A percentile compares a stretch with the other conserved stretches of the same genome.
These are phyloP conservation scores for Drosophila koepferae DNA, from an alignment of 2,888 invertebrate species.

Conservation along the genomic window DNA sequence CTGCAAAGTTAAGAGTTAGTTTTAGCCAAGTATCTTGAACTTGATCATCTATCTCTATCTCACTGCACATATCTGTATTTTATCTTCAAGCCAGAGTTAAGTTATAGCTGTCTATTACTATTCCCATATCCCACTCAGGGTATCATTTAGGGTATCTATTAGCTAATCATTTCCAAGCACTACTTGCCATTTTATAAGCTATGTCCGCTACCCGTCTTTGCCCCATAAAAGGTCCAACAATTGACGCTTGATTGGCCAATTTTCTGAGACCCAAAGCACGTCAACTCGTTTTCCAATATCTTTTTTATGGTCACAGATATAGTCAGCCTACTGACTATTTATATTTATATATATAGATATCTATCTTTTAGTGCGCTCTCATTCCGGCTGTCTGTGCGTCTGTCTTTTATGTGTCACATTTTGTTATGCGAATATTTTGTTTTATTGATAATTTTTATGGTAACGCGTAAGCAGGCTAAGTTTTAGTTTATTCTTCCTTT, in stretches of 20 bases:
- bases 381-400: constrained; percentile 13
- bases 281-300: constrained; percentile 56
- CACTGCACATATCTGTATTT: too few species aligned
- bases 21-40: too few species aligned
- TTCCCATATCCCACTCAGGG: too few species aligned
- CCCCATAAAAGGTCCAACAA: constrained; percentile 64
- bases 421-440: constrained; percentile 22
- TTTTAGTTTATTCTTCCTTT: background rate
- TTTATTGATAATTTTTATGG: constrained; percentile 28
- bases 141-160: constrained; percentile 2
- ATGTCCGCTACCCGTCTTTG: background rate
- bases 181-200: constrained; percentile 15
- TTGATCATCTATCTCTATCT: too few species aligned
- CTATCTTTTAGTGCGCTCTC: constrained; percentile 13
- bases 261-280: constrained; percentile 38
- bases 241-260: constrained; percentile 77
- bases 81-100: too few species aligned
- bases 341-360: constrained; percentile 4
- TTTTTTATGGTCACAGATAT: constrained; percentile 21
- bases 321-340: constrained; percentile 2
- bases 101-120: too few species aligned
- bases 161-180: background rate
- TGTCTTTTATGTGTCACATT: constrained; percentile 28
- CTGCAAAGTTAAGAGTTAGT: too few species aligned
- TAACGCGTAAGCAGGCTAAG: constrained; percentile 14